Evolutionary conservation across 2,113 vertebrate species (phyloP).

Genomic region (Mirounga angustirostris): DNA sequence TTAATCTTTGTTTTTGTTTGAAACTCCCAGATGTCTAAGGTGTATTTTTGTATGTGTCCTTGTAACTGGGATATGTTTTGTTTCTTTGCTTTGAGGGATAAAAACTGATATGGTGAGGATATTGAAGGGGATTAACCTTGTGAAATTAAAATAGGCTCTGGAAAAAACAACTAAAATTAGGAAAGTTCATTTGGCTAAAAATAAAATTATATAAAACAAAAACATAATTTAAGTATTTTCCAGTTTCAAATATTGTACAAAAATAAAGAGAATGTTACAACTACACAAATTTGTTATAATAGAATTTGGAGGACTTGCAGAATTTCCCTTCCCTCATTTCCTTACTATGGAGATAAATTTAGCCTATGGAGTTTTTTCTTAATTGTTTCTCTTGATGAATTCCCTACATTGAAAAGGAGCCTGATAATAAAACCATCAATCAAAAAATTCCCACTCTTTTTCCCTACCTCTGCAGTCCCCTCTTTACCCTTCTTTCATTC

Average conservation of each 20-base stretch:
- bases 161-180: neutral
- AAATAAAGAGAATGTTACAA: neutral
- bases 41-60: neutral
- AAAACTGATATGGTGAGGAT: neutral
- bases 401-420: neutral
- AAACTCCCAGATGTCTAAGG: slow-evolving; percentile 4
- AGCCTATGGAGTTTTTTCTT: neutral
- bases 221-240: neutral
- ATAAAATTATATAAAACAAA: neutral
- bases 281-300: neutral
- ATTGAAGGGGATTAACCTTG: neutral
- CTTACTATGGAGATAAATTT: neutral
- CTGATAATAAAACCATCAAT: neutral
- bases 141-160: slow-evolving; percentile 46
- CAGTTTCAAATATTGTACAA: neutral
- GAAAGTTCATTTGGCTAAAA: neutral
- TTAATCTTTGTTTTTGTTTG: neutral
- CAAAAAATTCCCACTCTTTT: neutral
- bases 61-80: neutral
- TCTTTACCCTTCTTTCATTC: neutral
- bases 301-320: neutral
- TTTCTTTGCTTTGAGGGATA: neutral
- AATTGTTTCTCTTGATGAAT: neutral
- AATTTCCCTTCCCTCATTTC: neutral
- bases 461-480: neutral